Evolutionary conservation across 2,888 invertebrate species (phyloP).

Genomic region (Tridacna crocea): DNA sequence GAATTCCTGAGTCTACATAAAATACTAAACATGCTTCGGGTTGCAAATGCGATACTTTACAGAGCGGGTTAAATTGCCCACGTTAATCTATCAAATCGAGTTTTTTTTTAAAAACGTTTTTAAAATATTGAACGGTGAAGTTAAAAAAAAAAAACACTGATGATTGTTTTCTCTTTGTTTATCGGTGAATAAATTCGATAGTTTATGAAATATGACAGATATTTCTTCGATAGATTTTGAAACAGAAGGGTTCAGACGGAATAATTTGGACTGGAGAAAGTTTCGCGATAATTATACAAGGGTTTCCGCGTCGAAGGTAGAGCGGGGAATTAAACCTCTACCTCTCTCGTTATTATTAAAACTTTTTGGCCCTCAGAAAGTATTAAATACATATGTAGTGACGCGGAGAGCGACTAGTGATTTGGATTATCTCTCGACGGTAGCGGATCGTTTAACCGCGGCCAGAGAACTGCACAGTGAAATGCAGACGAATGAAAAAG

Average conservation of each 20-base stretch:
- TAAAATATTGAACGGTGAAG: neutral
- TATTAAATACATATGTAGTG: slow-evolving; percentile 56
- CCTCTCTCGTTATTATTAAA: slow-evolving; percentile 58
- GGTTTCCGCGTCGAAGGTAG: slow-evolving; percentile 54
- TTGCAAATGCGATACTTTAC: neutral
- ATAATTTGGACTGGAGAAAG: slow-evolving; percentile 62
- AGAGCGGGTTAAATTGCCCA: neutral
- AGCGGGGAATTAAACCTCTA: slow-evolving; percentile 63
- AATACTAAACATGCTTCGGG: neutral
- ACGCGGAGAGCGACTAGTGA: slow-evolving; percentile 37
- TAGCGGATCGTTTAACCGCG: slow-evolving; percentile 21
- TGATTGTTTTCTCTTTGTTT: neutral
- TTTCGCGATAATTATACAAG: slow-evolving; percentile 56
- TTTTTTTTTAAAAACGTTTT: neutral
- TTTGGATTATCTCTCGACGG: slow-evolving; percentile 31
- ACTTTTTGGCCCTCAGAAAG: slow-evolving; percentile 59
- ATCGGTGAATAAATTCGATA: slow-evolving; percentile 29
- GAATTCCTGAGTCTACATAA: neutral
- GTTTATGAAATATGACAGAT: slow-evolving; percentile 58
- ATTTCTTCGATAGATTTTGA: slow-evolving; percentile 57
- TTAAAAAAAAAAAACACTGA: neutral
- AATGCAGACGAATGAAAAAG: slow-evolving; percentile 41
- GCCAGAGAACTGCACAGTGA: slow-evolving; percentile 21
- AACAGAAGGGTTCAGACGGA: slow-evolving; percentile 55
- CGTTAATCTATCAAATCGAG: neutral